Evolutionary conservation across 1,140 invertebrate species (phyloP), one percentile per base, ranked within the genome.

Genomic region (Atta cephalotes): DNA sequence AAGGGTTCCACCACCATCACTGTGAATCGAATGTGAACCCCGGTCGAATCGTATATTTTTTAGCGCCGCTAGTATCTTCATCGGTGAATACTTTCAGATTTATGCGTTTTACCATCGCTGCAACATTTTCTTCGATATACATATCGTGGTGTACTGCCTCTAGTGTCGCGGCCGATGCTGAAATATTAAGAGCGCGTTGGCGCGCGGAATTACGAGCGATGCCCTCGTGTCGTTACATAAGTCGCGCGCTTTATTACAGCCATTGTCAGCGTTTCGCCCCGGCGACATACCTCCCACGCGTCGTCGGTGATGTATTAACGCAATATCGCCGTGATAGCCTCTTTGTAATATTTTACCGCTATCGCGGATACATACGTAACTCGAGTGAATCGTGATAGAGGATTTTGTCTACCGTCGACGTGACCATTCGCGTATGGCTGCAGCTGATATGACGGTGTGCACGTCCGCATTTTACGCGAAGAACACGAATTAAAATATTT

Each of bases 91-190:
- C 12, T 72, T 45, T 31, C n/a, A 78, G 88, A 90, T 90, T 90
- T 89, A 90, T 84, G 78, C 71, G 39, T 39, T 70, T 63, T 81
- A 86, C 49, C 49, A 18, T 21, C 77, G 35, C n/a, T 45, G 88
- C 28, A 60, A 76, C 85, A 89, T 89, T 90, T 90, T 82, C 70
- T n/a, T 49, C 80, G 53, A 72, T 62, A 78, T 87, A 60, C 86
- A 74, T 21, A 21, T 81, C 9, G 39, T 14, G 39, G 39, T 10
- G 18, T 9, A 78, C 25, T 60, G 60, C 35, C 72, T 76, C 53
- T 76, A n/a, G 10, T 28, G 25, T 35, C n/a, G 58, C n/a, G 18
- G n/a, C 58, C 68, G 80, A 72, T 72, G 39, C 79, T 82, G 70
- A 84, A 84, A 84, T 82, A 82, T 82, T 74, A 82, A 74, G 80